Evolutionary conservation across 1,140 invertebrate genomes (phyloP), one percentile per base, ranked within the genome.

Genomic region (Drosophila sp.): DNA sequence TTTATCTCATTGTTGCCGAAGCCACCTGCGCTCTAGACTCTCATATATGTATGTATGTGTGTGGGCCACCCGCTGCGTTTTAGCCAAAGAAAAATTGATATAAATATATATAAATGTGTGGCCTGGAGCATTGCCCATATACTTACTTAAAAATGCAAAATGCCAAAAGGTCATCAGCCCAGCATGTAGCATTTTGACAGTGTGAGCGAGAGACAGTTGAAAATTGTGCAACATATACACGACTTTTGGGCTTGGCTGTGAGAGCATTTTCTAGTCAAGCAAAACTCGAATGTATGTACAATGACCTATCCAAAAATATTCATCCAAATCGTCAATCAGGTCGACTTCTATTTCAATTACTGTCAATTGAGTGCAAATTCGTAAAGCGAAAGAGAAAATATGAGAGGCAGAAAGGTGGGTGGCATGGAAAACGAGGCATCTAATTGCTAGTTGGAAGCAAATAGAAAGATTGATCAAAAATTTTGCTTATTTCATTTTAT

Each of bases 151-250:
- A 81, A 73, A 82, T 81, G 79, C 79, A 79, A 83, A 83, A 83
- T 86, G 83, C 38, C 79, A 86, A 87, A 86, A 87, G 83, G 83
- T 87, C 82, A 70, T 78, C 74, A 68, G 77, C 81, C 54, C 82
- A 87, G 83, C 82, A 35, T 87, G 82, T 72, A 61, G 84, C 38
- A 70, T 65, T 70, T 68, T 69, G 25, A 54, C 70, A 66, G 57
- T 32, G 63, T 66, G 70, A 75, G 72, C 38, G 44, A 50, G 23
- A 25, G 23, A 50, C 44, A 50, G 58, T 38, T 61, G 35, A 40
- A 69, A 69, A 64, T 66, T 76, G 63, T 76, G 66, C 73, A 76
- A 76, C 66, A 76, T 69, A 61, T 23, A 4, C 6, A 27, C 2
- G 6, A 47, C 17, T 25, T 30, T 47, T 40, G 56, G 61, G 54